Evolutionary conservation across 2,888 invertebrate genomes (phyloP).

Genomic region (Amphipyra berbera): DNA sequence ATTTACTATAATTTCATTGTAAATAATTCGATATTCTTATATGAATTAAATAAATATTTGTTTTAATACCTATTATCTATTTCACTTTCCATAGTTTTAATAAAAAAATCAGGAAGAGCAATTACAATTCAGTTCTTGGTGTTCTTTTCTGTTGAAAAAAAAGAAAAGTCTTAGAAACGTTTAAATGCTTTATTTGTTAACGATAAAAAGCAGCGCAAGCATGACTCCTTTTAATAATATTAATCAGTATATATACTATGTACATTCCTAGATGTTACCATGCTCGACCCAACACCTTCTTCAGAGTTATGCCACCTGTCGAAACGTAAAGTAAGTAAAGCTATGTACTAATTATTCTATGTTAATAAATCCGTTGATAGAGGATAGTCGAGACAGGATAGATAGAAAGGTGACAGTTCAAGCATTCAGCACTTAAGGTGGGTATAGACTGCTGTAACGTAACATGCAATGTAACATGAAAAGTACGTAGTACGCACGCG

Average conservation of each 20-base stretch:
- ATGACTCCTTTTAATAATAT: constrained; percentile 15
- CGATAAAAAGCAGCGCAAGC: constrained; percentile 45
- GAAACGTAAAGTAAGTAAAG: constrained; percentile 33
- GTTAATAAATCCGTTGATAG: neutral
- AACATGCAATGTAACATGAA: no score
- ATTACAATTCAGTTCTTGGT: constrained; percentile 68
- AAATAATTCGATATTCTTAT: constrained; percentile 88
- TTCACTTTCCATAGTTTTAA: constrained; percentile 58
- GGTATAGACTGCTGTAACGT: no score
- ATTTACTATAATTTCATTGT: constrained; percentile 88
- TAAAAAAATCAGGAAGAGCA: constrained; percentile 8
- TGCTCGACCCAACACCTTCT: constrained; percentile 50
- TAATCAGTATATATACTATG: constrained; percentile 27
- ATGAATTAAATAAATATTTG: constrained; percentile 89
- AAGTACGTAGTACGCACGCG: no score
- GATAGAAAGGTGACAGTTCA: constrained; percentile 20
- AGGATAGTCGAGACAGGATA: neutral
- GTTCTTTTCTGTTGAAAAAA: constrained; percentile 62
- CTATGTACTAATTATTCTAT: constrained; percentile 2
- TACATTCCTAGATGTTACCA: constrained; percentile 43
- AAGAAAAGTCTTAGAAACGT: constrained; percentile 36
- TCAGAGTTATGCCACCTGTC: constrained; percentile 48
- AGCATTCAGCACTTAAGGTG: constrained; percentile 4
- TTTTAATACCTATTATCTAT: constrained; percentile 83
- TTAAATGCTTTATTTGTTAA: constrained; percentile 48